Evolutionary conservation across 1,140 invertebrate genomes (phyloP).

Genomic region (Procambarus virginalis): DNA sequence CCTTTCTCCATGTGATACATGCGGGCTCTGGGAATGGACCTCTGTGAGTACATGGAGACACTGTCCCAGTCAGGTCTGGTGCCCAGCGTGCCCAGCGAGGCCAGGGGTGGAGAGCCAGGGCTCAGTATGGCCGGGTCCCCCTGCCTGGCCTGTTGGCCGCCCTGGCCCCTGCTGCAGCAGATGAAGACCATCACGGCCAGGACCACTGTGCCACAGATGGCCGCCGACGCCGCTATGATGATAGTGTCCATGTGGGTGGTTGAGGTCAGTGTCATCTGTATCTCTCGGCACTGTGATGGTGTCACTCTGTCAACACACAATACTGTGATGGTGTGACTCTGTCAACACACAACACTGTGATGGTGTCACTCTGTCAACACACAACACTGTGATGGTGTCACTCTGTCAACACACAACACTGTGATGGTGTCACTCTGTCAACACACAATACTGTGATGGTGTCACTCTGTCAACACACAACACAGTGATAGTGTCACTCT

Average conservation of each 20-base stretch:
- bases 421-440: background rate
- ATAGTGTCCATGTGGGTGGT: constrained; percentile 94
- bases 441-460: background rate
- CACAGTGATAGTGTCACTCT: background rate
- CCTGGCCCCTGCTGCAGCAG: constrained; percentile 79
- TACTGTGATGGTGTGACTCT: background rate
- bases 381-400: background rate
- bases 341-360: background rate
- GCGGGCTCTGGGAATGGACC: constrained; percentile 87
- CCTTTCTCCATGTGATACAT: constrained; percentile 77
- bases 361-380: background rate
- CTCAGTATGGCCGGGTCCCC: constrained; percentile 63
- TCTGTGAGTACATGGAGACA: constrained; percentile 91
- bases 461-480: background rate
- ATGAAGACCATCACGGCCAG: constrained; percentile 89
- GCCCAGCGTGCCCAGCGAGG: constrained; percentile 82
- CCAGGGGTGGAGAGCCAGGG: constrained; percentile 74
- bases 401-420: background rate
- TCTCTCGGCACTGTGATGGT: constrained; percentile 88
- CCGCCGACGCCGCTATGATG: constrained; percentile 92
- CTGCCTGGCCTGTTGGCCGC: constrained; percentile 24
- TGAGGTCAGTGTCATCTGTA: constrained; percentile 81
- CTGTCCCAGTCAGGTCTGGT: constrained; percentile 87
- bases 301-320: background rate
- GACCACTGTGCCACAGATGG: constrained; percentile 91